These are phyloP conservation scores for Crypturellus tataupa DNA, from an alignment of 2,797 vertebrate genomes.

Conservation along the genomic window DNA sequence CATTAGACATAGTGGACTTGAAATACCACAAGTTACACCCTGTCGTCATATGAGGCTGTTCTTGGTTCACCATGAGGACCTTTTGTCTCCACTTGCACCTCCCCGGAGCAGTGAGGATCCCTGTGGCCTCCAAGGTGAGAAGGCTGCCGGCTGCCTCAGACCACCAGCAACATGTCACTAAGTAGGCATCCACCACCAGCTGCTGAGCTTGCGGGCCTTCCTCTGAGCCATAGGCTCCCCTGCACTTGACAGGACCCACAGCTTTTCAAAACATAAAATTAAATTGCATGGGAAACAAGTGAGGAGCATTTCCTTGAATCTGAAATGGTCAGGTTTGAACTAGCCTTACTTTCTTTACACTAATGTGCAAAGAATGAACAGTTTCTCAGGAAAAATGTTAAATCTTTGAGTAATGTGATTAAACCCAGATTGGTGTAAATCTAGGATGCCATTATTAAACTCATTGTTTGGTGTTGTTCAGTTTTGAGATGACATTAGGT, in stretches of 20 bases:
- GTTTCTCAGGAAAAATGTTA: not conserved
- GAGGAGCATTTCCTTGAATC: not conserved
- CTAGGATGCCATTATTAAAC: not conserved
- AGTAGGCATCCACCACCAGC: no score
- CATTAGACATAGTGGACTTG: not conserved
- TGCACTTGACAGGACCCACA: no score
- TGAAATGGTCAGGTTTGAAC: not conserved
- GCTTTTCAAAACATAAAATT: not conserved
- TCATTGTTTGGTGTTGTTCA: not conserved
- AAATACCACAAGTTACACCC: not conserved
- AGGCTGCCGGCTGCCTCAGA: not conserved
- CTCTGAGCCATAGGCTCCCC: not conserved
- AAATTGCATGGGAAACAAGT: not conserved
- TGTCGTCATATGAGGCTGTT: not conserved
- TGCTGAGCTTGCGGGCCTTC: no score
- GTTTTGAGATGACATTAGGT: not conserved
- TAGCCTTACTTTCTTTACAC: not conserved
- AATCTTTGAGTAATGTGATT: not conserved
- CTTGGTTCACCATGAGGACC: not conserved
- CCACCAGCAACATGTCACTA: not conserved
- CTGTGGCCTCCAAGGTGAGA: not conserved
- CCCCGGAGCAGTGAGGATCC: not conserved
- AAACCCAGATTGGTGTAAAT: not conserved
- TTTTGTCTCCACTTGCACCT: accelerated
- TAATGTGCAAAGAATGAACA: not conserved